Percentiles rank a stretch among this genome's conserved stretches.
Conservation (phyloP, 2,113 vertebrate genomes). For the Amphilophus citrinellus region DNA sequence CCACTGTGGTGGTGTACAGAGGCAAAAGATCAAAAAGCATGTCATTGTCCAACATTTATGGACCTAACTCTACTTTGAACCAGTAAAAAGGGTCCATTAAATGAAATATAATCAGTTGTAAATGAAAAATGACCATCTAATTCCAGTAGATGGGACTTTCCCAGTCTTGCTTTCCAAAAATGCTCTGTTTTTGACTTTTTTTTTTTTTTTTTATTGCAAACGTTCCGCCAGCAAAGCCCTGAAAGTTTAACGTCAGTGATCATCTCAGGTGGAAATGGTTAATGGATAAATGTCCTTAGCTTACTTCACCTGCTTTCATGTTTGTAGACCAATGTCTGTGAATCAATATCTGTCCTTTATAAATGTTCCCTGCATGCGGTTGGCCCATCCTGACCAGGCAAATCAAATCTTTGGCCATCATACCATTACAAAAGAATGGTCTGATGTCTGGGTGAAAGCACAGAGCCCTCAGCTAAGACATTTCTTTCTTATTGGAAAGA, state of each 20-base stretch:
- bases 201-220: conserved; percentile 22
- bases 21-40: neutral
- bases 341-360: conserved; percentile 54
- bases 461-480: neutral
- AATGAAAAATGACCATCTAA: neutral
- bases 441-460: conserved; percentile 35
- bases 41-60: neutral
- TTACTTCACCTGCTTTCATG: conserved; percentile 15
- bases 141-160: neutral
- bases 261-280: conserved; percentile 11
- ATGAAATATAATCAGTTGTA: neutral
- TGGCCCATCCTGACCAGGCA: conserved; percentile 23
- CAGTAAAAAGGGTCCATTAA: neutral
- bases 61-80: neutral
- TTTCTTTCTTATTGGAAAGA: conserved; percentile 36
- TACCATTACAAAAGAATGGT: conserved; percentile 57
- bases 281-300: conserved; percentile 44
- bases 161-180: neutral
- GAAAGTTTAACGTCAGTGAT: conserved; percentile 18
- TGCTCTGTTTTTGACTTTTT: neutral
- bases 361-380: conserved; percentile 30
- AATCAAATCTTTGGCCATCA: conserved; percentile 55
- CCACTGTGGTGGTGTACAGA: neutral
- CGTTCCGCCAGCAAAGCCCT: neutral
- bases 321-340: conserved; percentile 36